These are phyloP conservation scores for Pheucticus melanocephalus DNA, from an alignment of 2,113 vertebrate species.

Conservation along the genomic window DNA sequence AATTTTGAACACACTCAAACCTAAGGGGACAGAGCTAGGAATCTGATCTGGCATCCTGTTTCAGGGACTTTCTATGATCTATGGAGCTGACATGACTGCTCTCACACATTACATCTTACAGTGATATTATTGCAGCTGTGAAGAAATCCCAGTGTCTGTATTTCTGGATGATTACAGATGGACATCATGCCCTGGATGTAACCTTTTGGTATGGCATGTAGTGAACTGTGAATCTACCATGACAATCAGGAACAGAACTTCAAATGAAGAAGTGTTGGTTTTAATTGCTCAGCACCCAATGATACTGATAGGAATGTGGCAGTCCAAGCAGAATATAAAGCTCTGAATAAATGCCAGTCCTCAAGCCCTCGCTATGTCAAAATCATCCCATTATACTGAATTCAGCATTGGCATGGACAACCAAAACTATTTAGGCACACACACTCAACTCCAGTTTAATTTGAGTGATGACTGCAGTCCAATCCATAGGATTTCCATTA, in stretches of 20 bases:
- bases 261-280: background rate
- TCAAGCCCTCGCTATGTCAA: background rate
- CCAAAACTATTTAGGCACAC: background rate
- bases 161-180: background rate
- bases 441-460: background rate
- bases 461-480: background rate
- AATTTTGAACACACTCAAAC: background rate
- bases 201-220: background rate
- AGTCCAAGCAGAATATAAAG: background rate
- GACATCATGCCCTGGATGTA: background rate
- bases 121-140: constrained; percentile 35
- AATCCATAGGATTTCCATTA: background rate
- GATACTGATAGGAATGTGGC: background rate
- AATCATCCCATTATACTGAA: background rate
- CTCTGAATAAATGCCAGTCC: background rate
- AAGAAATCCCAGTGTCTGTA: background rate
- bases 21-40: background rate
- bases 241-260: background rate
- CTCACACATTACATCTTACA: background rate
- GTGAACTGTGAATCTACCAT: background rate
- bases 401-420: background rate
- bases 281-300: background rate
- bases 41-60: background rate
- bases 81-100: background rate
- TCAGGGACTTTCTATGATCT: background rate